Evolutionary conservation across 2,113 vertebrate species (phyloP).

Genomic region (Myxocyprinus asiaticus): DNA sequence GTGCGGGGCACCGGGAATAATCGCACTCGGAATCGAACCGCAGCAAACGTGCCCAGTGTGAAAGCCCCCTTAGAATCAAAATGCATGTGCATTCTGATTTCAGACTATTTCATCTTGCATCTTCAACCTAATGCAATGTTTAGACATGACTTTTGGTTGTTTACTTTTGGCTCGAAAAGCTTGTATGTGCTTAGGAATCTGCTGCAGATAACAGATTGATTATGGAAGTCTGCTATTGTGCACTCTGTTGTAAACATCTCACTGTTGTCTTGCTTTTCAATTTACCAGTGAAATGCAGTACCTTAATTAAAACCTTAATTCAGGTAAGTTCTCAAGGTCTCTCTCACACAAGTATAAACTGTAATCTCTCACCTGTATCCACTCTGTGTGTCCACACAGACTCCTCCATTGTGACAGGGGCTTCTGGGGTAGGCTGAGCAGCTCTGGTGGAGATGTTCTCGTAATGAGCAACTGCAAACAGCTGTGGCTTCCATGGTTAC

Average conservation of each 20-base stretch:
- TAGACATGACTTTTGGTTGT: too few species aligned
- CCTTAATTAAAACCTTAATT: too few species aligned
- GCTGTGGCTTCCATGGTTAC: slow-evolving; percentile 68
- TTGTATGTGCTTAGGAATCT: neutral
- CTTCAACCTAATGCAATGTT: slow-evolving; percentile 5
- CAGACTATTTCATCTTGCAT: slow-evolving; percentile 50
- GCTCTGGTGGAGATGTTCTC: slow-evolving; percentile 76
- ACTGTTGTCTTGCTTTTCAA: neutral
- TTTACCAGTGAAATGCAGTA: neutral
- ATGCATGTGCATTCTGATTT: neutral
- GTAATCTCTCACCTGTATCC: slow-evolving; percentile 81
- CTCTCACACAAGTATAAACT: neutral
- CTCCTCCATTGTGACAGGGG: slow-evolving; percentile 84
- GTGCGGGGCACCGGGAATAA: too few species aligned
- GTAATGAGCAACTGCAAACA: slow-evolving; percentile 70
- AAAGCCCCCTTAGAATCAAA: too few species aligned
- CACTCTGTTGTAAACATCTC: neutral
- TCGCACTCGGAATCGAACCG: too few species aligned
- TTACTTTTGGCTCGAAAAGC: neutral
- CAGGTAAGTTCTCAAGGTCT: neutral
- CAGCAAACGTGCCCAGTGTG: too few species aligned
- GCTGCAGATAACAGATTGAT: slow-evolving; percentile 14
- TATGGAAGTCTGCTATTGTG: neutral
- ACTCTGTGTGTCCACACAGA: slow-evolving; percentile 79
- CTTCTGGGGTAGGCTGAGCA: slow-evolving; percentile 78